Conservation (phyloP, 2,797 vertebrate genomes). For the Benthosema pterotum region DNA sequence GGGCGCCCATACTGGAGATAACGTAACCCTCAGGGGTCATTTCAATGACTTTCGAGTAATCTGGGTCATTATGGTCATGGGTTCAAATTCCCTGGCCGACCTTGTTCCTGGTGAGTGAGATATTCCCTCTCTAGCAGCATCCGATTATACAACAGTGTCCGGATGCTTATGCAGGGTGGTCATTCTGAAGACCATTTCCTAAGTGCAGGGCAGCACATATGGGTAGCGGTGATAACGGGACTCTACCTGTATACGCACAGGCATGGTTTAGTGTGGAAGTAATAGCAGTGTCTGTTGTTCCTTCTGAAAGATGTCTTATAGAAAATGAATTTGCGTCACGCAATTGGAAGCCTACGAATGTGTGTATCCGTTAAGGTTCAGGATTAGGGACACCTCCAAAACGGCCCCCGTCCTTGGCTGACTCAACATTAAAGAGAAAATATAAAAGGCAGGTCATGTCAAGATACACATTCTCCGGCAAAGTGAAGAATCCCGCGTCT, state of each 20-base stretch:
- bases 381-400: conserved; percentile 63
- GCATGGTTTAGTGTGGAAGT: conserved; percentile 25
- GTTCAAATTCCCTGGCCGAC: conserved; percentile 38
- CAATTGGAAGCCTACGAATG: conserved; percentile 50
- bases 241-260: conserved; percentile 28
- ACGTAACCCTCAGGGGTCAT: conserved; percentile 59
- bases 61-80: conserved; percentile 46
- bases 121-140: conserved; percentile 40
- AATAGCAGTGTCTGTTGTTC: conserved; percentile 18
- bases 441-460: conserved; percentile 80
- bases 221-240: conserved; percentile 53
- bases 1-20: conserved; percentile 62
- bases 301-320: conserved; percentile 14
- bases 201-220: conserved; percentile 46
- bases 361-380: conserved; percentile 52
- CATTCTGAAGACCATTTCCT: conserved; percentile 34
- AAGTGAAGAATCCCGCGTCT: conserved; percentile 79
- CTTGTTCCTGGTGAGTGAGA: conserved; percentile 44
- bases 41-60: conserved; percentile 57
- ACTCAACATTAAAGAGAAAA: conserved; percentile 71
- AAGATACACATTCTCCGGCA: conserved; percentile 81
- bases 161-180: conserved; percentile 47
- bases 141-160: conserved; percentile 31
- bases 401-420: conserved; percentile 78
- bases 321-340: conserved; percentile 18